These are phyloP conservation scores for Eretmochelys imbricata DNA, from an alignment of 2,113 vertebrate species.

Conservation along the genomic window DNA sequence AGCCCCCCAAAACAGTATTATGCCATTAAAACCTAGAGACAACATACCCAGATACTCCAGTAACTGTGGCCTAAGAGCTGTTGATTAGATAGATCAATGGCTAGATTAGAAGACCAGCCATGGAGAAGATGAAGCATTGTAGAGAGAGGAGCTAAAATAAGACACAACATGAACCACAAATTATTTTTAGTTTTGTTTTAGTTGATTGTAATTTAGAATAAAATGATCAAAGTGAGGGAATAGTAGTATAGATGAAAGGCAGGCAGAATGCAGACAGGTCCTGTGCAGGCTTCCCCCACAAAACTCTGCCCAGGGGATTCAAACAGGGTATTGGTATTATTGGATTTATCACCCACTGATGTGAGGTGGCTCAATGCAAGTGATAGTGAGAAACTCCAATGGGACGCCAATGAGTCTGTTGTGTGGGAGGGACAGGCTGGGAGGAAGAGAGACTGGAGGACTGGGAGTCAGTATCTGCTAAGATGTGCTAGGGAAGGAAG, in stretches of 20 bases:
- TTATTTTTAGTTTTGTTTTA: background rate
- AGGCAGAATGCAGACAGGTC: background rate
- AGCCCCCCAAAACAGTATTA: background rate
- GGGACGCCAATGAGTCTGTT: background rate
- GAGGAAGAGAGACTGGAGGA: background rate
- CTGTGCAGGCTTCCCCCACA: background rate
- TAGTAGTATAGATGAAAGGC: background rate
- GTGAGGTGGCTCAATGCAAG: background rate
- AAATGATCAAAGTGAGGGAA: background rate
- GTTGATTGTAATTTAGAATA: background rate
- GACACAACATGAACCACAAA: background rate
- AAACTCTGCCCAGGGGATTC: background rate
- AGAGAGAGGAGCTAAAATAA: background rate
- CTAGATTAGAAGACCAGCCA: background rate
- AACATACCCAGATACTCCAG: background rate
- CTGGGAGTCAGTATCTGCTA: background rate
- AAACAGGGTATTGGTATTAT: background rate
- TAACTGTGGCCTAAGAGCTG: background rate
- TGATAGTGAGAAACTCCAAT: background rate
- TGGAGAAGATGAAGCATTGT: background rate
- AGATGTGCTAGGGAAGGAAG: background rate
- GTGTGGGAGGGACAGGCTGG: background rate
- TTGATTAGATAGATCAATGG: background rate
- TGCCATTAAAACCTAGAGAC: background rate
- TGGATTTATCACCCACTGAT: background rate